A percentile compares a stretch with the other conserved stretches of the same genome.
These are phyloP conservation scores for Poecilobothrus nobilitatus DNA, from an alignment of 2,888 invertebrate species.

Conservation along the genomic window DNA sequence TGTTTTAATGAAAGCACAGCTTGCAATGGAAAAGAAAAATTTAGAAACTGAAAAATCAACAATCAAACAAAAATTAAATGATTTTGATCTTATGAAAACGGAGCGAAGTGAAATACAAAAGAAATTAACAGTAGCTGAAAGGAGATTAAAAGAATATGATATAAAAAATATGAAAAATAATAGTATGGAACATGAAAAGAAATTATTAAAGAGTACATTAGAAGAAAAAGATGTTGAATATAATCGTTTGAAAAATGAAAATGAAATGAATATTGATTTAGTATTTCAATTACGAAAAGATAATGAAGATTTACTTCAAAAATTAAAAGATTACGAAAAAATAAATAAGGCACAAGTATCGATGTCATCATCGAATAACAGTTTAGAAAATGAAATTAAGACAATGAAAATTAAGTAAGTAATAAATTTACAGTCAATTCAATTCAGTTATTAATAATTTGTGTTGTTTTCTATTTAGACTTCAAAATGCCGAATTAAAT, in stretches of 20 bases:
- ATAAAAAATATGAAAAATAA: conserved; percentile 33
- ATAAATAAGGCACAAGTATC: conserved; percentile 74
- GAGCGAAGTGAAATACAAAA: conserved; percentile 38
- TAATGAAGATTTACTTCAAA: conserved; percentile 71
- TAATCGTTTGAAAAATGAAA: conserved; percentile 58
- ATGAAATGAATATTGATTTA: conserved; percentile 60
- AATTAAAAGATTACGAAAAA: conserved; percentile 76
- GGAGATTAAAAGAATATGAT: conserved; percentile 36
- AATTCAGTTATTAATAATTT: background rate
- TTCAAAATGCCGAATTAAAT: conserved; percentile 60
- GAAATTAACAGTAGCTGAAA: conserved; percentile 35
- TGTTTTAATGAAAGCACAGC: conserved; percentile 70
- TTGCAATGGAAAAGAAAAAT: conserved; percentile 73
- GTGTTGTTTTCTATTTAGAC: conserved; percentile 30
- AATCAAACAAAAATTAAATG: conserved; percentile 32
- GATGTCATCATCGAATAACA: conserved; percentile 64
- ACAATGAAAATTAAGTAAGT: conserved; percentile 55
- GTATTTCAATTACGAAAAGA: conserved; percentile 62
- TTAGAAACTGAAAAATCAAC: conserved; percentile 49
- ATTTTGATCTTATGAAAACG: conserved; percentile 34
- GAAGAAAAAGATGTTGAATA: conserved; percentile 69
- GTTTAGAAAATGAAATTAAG: conserved; percentile 66
- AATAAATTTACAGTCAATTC: background rate
- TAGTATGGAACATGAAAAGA: conserved; percentile 53
- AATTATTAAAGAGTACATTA: conserved; percentile 58